phyloP scores from a whole-genome alignment of 30 jellyfish, hydroid and myxozoan genomes.

The Pelagia noctiluca region DNA sequence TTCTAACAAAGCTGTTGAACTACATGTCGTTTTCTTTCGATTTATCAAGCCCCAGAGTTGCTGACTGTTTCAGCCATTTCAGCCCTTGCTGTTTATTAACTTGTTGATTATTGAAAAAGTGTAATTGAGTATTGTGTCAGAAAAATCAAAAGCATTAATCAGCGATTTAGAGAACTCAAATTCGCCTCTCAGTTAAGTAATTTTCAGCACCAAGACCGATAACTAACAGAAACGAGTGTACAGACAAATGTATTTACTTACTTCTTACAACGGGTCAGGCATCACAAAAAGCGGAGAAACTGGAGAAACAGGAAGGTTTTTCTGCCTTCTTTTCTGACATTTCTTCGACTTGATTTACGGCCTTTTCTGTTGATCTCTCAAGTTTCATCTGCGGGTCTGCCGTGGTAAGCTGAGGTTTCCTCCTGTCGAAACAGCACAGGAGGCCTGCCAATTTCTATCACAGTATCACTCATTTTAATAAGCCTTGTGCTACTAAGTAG shows the following conservation, averaged over 20 bases:
- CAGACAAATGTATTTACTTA: background rate
- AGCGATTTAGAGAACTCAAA: background rate
- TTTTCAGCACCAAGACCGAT: background rate
- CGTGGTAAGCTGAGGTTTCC: no score
- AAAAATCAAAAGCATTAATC: no score
- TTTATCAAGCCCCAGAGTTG: no score
- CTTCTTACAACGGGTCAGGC: constrained; percentile 74
- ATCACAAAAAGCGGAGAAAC: constrained; percentile 68
- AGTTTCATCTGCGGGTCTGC: background rate
- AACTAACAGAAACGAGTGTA: background rate
- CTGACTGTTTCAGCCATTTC: no score
- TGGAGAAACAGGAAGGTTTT: constrained; percentile 65
- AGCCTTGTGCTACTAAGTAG: background rate
- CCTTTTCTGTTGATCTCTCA: background rate
- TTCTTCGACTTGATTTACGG: background rate
- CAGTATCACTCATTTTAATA: background rate
- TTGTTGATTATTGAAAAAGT: background rate
- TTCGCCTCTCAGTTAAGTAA: background rate
- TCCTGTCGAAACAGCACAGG: no score
- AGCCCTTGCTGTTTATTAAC: background rate
- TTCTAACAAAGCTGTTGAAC: no score
- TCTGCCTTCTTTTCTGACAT: constrained; percentile 31
- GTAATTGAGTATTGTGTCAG: no score
- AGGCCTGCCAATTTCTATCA: background rate
- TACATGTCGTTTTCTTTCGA: no score